phyloP scores from a whole-genome alignment of 2,888 invertebrate genomes.

The Tipula vernalis region DNA sequence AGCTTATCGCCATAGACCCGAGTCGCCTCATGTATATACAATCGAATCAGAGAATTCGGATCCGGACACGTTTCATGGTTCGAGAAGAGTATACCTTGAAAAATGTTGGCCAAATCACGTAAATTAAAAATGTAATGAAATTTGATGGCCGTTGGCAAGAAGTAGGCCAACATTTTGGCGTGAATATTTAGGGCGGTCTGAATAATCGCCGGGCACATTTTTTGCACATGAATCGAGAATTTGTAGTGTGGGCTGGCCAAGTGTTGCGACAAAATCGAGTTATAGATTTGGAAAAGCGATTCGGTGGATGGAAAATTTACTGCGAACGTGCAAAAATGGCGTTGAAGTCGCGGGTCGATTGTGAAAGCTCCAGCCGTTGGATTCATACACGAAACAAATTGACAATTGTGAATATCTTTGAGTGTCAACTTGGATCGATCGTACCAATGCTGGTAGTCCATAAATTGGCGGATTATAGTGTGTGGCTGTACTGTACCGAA shows the following conservation, averaged over 20 bases:
- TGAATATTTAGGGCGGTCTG: slow-evolving; percentile 65
- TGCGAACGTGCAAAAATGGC: slow-evolving; percentile 78
- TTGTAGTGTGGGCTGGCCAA: slow-evolving; percentile 50
- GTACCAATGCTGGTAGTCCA: slow-evolving; percentile 95
- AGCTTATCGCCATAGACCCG: slow-evolving; percentile 88
- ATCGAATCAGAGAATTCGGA: slow-evolving; percentile 58
- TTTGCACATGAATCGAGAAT: slow-evolving; percentile 46
- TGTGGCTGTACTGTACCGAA: slow-evolving; percentile 94
- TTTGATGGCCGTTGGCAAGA: slow-evolving; percentile 87
- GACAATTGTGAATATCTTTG: slow-evolving; percentile 86
- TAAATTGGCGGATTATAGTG: slow-evolving; percentile 80
- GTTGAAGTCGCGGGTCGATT: slow-evolving; percentile 78
- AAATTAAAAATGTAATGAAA: slow-evolving; percentile 93
- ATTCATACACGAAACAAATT: slow-evolving; percentile 93
- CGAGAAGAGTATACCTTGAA: slow-evolving; percentile 81
- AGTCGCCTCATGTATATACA: slow-evolving; percentile 84
- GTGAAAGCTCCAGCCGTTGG: slow-evolving; percentile 95
- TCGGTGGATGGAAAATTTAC: slow-evolving; percentile 77
- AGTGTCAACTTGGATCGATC: slow-evolving; percentile 72
- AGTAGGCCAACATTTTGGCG: slow-evolving; percentile 55
- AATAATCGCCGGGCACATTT: slow-evolving; percentile 49
- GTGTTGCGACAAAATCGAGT: slow-evolving; percentile 70
- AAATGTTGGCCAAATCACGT: slow-evolving; percentile 84
- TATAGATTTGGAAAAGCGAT: slow-evolving; percentile 72
- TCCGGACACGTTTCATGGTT: slow-evolving; percentile 60